phyloP scores from a whole-genome alignment of 2,113 vertebrate genomes.

The Syrrhaptes paradoxus region DNA sequence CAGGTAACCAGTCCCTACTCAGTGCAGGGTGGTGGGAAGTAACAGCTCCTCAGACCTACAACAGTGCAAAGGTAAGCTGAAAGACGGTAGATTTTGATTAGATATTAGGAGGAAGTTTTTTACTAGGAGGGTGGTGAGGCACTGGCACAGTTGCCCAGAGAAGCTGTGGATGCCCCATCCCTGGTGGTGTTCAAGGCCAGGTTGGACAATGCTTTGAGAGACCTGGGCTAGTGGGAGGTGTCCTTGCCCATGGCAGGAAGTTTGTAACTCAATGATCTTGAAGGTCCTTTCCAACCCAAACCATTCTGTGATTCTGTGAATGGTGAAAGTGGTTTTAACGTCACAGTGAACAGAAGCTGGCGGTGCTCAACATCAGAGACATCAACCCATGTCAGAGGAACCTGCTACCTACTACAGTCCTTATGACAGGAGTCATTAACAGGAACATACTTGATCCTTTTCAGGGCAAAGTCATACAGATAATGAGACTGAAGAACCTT shows the following conservation, averaged over 20 bases:
- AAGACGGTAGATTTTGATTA: too few species aligned
- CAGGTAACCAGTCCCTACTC: neutral
- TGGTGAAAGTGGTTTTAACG: neutral
- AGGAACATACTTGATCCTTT: accelerated
- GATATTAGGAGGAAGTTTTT: too few species aligned
- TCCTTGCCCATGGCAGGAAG: too few species aligned
- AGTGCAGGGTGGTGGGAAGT: neutral
- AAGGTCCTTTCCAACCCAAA: too few species aligned
- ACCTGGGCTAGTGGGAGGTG: too few species aligned
- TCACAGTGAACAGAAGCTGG: neutral
- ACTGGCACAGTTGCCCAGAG: too few species aligned
- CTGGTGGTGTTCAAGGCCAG: too few species aligned
- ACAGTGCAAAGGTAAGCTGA: too few species aligned
- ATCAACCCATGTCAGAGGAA: neutral
- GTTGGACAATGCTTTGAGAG: too few species aligned
- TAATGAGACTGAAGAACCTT: neutral
- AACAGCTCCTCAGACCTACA: neutral
- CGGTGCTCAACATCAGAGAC: neutral
- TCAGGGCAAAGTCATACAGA: neutral
- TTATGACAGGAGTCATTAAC: neutral
- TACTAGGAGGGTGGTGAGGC: too few species aligned
- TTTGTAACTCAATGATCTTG: too few species aligned
- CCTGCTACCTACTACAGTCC: accelerated
- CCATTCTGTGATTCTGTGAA: neutral
- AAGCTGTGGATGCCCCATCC: too few species aligned